Evolutionary conservation across 2,888 invertebrate genomes (phyloP), one percentile per base, ranked within the genome.

Genomic region (Itoplectis maculator): DNA sequence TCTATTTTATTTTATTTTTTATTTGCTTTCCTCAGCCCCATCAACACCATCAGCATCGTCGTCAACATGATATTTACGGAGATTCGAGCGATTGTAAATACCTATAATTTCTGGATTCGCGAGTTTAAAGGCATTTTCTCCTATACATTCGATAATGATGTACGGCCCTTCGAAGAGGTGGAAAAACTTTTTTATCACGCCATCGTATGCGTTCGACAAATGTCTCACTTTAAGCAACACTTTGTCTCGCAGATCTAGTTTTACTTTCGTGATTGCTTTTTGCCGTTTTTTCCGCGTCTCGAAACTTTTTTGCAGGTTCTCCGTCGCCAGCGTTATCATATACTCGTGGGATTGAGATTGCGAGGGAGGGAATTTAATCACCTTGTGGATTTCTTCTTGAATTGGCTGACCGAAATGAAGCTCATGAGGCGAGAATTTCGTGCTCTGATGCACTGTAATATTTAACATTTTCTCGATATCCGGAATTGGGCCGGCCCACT

Each of bases 391-490:
- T 18, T 75, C 18, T 18, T 81, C 77, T 45, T 49, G 2, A 5
- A 68, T 6, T 5, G 42, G 13, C 20, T 72, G 59, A 15, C 45
- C 69, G 23, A 77, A 76, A 56, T 81, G 84, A 0, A 84, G 51
- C 59, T 84, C 84, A 0, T 23, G 29, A 0, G 81, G 80, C 2
- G 82, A 49, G 18, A 59, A 82, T 0, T 70, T 81, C 0, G 85
- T 86, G 65, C 86, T 82, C 4, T 35, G 47, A 40, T 86, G 83
- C 0, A 69, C 79, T 5, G 83, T 83, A 0, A 79, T 37, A 23
- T 84, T 84, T n/a, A 86, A 59, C 2, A 75, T 61, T 54, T 78
- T 45, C 47, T 83, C 78, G 7, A 86, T 80, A 0, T 70, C 35
- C 6, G 42, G 23, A 5, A 85, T 40, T 15, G 66, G 68, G 40